A percentile compares a stretch with the other conserved stretches of the same genome.
These are phyloP conservation scores for Tenthredo distinguenda DNA, from an alignment of 2,888 invertebrate species.

Conservation along the genomic window DNA sequence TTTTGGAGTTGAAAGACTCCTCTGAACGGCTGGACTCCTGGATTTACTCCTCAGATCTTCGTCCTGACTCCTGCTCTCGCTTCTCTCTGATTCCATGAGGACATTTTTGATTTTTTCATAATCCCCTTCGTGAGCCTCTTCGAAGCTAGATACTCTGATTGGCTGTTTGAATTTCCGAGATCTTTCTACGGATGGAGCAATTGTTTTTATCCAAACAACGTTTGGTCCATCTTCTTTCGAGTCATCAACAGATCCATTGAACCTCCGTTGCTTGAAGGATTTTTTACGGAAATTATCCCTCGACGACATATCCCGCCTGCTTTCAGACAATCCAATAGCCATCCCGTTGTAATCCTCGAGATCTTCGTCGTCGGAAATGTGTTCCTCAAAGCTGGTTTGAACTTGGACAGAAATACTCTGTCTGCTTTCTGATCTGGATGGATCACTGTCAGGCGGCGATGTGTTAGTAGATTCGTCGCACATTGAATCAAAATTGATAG, in stretches of 20 bases:
- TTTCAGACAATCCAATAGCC: conserved; percentile 64
- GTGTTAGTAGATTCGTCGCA: conserved; percentile 74
- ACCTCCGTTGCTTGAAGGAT: conserved; percentile 44
- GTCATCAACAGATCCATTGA: conserved; percentile 23
- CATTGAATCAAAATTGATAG: conserved; percentile 58
- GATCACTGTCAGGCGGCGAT: conserved; percentile 68
- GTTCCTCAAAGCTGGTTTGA: conserved; percentile 73
- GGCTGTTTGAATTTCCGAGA: conserved; percentile 52
- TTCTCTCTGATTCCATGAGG: conserved; percentile 40
- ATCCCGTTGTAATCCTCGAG: conserved; percentile 52
- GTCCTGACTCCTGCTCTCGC: conserved; percentile 31
- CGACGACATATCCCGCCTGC: conserved; percentile 61
- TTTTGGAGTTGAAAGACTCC: neutral
- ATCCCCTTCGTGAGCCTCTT: conserved; percentile 67
- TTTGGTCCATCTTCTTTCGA: conserved; percentile 52
- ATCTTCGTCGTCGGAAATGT: conserved; percentile 56
- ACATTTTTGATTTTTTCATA: conserved; percentile 63
- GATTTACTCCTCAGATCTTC: neutral
- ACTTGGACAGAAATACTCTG: conserved; percentile 71
- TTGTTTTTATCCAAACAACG: conserved; percentile 54
- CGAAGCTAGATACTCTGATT: conserved; percentile 68
- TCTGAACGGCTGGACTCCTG: conserved; percentile 23
- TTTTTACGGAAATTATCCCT: conserved; percentile 57
- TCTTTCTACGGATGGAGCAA: conserved; percentile 35
- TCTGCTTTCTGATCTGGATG: conserved; percentile 59